Base-by-base conservation (phyloP, 2,888 invertebrate species). In the Netelia fuscicornis region DNA sequence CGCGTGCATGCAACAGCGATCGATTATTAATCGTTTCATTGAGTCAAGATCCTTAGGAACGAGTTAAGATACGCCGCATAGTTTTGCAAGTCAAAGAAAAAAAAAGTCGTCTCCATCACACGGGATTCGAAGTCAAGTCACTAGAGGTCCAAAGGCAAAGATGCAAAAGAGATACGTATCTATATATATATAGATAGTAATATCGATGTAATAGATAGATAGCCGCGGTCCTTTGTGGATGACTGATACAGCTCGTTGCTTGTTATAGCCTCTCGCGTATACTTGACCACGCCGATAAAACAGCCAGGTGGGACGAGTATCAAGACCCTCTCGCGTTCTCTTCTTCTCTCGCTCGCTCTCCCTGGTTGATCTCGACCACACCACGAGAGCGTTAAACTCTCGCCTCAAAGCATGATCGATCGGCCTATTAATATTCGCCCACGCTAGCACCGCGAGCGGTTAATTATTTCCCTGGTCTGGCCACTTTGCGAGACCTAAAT, bases 361-460 rank as follows among this genome's bases (percentile, higher is more conserved):
- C 6, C 48, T 6, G 2, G 10, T 2, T 13, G 13, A 13, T 13
- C 10, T 48, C 48, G 48, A 48, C 58, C 58, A 58, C 58, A 68
- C 17, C 13, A 9, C 48, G 68, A 23, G 71, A 37, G 84, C 84
- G 75, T 85, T 78, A 65, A 85, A 72, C 79, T 76, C 85, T 71
- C 78, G 84, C 75, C 79, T 84, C 85, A 85, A 85, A 83, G 85
- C 80, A 81, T 83, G 87, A 88, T 87, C 87, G 87, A 87, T 88
- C 85, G 87, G 86, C 75, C 86, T 86, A 88, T 88, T 87, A 87
- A 87, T 86, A 87, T 87, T 82, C 87, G 87, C 85, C 83, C 74
- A 83, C 81, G 84, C 85, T 81, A 86, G 81, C 86, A 74, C 81
- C 86, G 84, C 79, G 81, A 56, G 80, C 64, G 85, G 85, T 85